Conservation (phyloP, 2,113 vertebrate genomes). For the Macquaria ambigua region DNA sequence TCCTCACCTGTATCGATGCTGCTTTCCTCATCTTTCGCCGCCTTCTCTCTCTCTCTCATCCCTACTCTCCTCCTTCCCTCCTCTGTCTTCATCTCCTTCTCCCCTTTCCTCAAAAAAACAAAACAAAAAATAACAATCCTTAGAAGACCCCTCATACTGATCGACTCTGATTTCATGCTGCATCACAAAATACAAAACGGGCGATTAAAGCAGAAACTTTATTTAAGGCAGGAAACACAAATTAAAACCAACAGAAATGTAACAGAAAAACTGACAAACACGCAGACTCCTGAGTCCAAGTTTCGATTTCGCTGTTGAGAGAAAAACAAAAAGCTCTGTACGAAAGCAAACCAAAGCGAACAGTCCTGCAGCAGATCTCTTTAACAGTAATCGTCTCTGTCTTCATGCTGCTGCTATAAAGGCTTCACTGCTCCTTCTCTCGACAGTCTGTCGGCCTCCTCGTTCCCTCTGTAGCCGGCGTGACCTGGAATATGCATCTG, state of each 20-base stretch:
- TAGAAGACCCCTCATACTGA: too few species aligned
- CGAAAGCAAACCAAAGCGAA: background rate
- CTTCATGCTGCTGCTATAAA: background rate
- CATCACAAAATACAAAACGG: background rate
- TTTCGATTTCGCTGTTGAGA: fast-evolving
- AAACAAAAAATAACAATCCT: background rate
- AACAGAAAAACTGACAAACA: background rate
- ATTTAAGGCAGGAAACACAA: slow-evolving; percentile 35
- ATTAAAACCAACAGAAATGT: background rate
- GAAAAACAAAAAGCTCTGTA: background rate
- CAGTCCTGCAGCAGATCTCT: slow-evolving; percentile 17
- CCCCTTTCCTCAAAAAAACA: background rate
- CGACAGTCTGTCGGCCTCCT: slow-evolving; percentile 93
- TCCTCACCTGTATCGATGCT: background rate
- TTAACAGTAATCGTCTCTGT: background rate
- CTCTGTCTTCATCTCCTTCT: background rate
- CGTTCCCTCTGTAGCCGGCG: slow-evolving; percentile 92
- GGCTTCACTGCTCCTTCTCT: slow-evolving; percentile 89
- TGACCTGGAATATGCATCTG: slow-evolving; percentile 96
- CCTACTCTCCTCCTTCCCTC: background rate
- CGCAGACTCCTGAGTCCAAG: background rate
- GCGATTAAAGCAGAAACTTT: background rate
- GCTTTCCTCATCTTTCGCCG: background rate
- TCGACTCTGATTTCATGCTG: background rate
- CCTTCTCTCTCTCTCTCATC: background rate